Evolutionary conservation across 2,888 invertebrate species (phyloP), one percentile per base, ranked within the genome.

Genomic region (Drosophila robusta): DNA sequence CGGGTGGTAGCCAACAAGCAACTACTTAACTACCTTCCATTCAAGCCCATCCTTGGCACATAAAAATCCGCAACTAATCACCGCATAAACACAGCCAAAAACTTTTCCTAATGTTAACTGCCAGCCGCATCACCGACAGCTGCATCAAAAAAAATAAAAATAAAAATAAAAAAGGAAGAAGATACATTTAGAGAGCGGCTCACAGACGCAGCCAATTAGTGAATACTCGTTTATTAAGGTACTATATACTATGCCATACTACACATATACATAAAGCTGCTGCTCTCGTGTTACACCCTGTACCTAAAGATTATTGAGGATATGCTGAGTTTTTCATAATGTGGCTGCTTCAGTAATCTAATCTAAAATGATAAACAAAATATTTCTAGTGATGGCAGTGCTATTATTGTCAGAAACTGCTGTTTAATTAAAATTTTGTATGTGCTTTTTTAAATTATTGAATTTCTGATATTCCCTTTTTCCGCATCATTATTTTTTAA

Each of bases 31-130:
- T 58, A 61, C 52, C 72, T 47, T 42, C 46, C 34, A 68, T 72
- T 76, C 56, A 50, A 51, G 70, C 60, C 50, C 51, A 76, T 76
- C 49, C 60, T 57, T 51, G 54, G 56, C 67, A 60, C 70, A 74
- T 76, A 79, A 76, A 79, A 78, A 78, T 78, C 74, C 68, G 42
- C 60, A 74, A 79, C 78, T 78, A 80, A 83, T 80, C 71, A 74
- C 74, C 65, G 77, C 71, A 77, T 77, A 78, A 77, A 78, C 64
- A 70, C 54, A 67, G 74, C 50, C 75, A 39, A 75, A 76, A 78
- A 78, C 70, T 80, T 80, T 76, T 47, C 18, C 66, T 62, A 63
- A 75, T 73, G 67, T 61, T 66, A 68, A 68, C 71, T 61, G 56
- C 67, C 71, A 39, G 71, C 47, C 58, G 62, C 64, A 62, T 54